These are phyloP conservation scores for Paraescarpia echinospica DNA, from an alignment of 1,140 invertebrate genomes.

Conservation along the genomic window DNA sequence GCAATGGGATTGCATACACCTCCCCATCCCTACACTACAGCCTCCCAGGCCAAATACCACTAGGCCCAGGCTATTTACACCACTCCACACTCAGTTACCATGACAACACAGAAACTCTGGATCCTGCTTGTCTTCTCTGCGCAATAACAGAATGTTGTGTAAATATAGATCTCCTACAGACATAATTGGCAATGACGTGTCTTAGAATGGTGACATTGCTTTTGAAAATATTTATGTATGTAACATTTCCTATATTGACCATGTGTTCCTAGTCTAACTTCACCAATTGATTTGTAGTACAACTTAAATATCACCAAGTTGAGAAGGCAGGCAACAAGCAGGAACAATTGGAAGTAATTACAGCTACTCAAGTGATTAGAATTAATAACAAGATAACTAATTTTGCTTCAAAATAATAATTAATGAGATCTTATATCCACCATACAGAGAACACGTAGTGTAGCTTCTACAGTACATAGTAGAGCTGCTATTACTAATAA, in stretches of 20 bases:
- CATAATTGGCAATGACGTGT: neutral
- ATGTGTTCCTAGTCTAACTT: neutral
- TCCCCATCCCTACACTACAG: neutral
- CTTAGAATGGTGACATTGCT: neutral
- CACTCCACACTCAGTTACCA: neutral
- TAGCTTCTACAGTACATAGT: no score
- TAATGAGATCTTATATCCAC: no score
- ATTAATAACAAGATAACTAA: no score
- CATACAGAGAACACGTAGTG: no score
- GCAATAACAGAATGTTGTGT: neutral
- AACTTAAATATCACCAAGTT: neutral
- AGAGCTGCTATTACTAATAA: neutral
- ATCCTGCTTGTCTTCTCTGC: neutral
- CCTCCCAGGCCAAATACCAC: neutral
- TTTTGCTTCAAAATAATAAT: no score
- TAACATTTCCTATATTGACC: neutral
- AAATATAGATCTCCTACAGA: neutral
- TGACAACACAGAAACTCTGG: slow-evolving; percentile 4
- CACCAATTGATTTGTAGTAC: neutral
- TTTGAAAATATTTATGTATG: neutral
- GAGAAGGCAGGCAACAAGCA: neutral
- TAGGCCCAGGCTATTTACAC: neutral
- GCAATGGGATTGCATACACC: neutral
- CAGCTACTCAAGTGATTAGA: no score
- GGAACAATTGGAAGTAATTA: no score